Conservation (phyloP, 2,797 vertebrate genomes). For the Sebastes alutus region DNA sequence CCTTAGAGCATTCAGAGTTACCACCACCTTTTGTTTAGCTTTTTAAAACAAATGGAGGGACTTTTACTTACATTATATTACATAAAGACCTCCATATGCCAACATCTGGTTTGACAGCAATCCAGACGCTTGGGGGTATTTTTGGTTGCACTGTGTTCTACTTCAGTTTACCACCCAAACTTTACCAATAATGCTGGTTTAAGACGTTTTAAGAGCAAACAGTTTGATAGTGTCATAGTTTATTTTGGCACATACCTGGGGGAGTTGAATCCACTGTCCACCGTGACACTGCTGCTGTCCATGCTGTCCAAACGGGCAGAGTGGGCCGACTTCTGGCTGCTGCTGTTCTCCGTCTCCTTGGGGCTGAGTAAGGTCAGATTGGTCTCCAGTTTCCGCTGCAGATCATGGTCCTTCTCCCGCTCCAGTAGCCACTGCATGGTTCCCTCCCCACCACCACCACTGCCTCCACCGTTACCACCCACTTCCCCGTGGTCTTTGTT, state of each 20-base stretch:
- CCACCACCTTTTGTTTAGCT: neutral
- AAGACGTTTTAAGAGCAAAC: neutral
- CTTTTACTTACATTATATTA: neutral
- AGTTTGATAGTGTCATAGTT: neutral
- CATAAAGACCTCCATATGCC: neutral
- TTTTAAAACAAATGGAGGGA: neutral
- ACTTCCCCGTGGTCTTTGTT: slow-evolving; percentile 86
- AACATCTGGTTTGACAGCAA: neutral
- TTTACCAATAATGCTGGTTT: neutral
- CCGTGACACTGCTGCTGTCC: slow-evolving; percentile 99
- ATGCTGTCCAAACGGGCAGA: slow-evolving; percentile 98
- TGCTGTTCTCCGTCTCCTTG: slow-evolving; percentile 95
- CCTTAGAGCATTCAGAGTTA: neutral
- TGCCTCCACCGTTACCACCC: slow-evolving; percentile 82
- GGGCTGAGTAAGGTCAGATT: slow-evolving; percentile 97
- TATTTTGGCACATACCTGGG: slow-evolving; percentile 88
- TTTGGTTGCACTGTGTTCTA: neutral
- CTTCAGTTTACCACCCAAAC: neutral
- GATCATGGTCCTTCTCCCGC: slow-evolving; percentile 95
- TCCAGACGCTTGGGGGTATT: neutral
- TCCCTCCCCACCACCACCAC: slow-evolving; percentile 89
- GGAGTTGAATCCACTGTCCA: slow-evolving; percentile 99
- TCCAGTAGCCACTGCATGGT: slow-evolving; percentile 99
- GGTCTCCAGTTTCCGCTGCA: slow-evolving; percentile 97
- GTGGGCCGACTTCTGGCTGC: slow-evolving; percentile 95